Evolutionary conservation across 2,797 vertebrate genomes (phyloP), one percentile per base, ranked within the genome.

Genomic region (Manis pentadactyla): DNA sequence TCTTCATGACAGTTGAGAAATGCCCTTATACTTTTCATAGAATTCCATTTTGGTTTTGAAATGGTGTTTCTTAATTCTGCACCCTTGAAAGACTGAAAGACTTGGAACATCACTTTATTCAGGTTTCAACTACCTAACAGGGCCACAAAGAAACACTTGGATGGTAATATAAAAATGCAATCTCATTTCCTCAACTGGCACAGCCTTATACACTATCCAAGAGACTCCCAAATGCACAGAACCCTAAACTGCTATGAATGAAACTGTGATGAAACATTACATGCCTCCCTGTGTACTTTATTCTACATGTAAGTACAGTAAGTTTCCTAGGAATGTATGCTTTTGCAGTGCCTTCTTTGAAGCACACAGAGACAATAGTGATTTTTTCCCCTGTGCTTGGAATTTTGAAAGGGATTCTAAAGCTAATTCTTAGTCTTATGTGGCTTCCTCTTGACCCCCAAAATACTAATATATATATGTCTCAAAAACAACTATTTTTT

Each of bases 401-500:
- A 68, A 79, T 68, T 92, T 77, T 73, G 42, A 84, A 91, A 93
- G 27, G 21, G 9, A 89, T 31, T 87, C 59, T 51, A 87, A 96
- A 96, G 12, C 15, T 88, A 59, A 87, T 39, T 89, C 81, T 31
- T 84, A 55, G 31, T 46, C 27, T 83, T 73, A 17, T 0, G 1
- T 77, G 21, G 11, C 34, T 94, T 96, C 55, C 34, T 84, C 34
- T 66, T 90, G 39, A 93, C 14, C 1, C 25, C 11, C 53, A 73
- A 12, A 84, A 66, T 15, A 74, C 6, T 87, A 81, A 79, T 46
- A 89, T 2, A 89, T 2, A 73, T 61, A 34, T 2, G 9, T 46
- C 29, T 95, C 59, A 37, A 61, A 93, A 83, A 51, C 49, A 55
- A 90, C 57, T 27, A 49, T 27, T 63, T 94, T 75, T 57, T 57